Base-by-base conservation (phyloP, 92 coral and sea anemone species). In the Paramuricea clavata region DNA sequence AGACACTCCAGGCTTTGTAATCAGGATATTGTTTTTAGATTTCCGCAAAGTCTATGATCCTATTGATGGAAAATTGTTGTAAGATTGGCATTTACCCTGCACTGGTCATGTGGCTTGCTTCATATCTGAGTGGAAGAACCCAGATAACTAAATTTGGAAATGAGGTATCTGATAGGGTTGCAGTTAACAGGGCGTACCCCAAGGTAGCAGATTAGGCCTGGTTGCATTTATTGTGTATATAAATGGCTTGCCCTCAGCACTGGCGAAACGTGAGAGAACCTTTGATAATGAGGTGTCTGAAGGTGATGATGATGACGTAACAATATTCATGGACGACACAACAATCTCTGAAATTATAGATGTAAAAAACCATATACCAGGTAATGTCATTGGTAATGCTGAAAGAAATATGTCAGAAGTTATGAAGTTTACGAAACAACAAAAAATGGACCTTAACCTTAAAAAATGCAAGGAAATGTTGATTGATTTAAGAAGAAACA, bases 151-250 rank as follows among this genome's bases (percentile, higher is more conserved):
- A 68, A 68, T 68, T 28, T 68, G 74, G 74, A 17, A 0, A 12
- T 27, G 39, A 68, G n/a, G 9, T 68, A 26, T 68, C 74, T 28
- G 74, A 32, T 31, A 32, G 16, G 15, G 12, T 0, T 9, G 1
- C 47, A 0, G 47, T 68, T 36, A 68, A 3, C 42, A 15, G 8
- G 74, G 74, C 5, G 74, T 68, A 27, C 74, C 74, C 0, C 74
- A 68, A 26, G 74, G 74, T 6, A 68, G 74, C 42, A 68, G 27
- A 68, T 5, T 31, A 19, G 74, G 47, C 42, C 74, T n/a, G 21
- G 39, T 68, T 31, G 74, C 83, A 6, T 78, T 78, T 17, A 78
- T 78, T 78, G 83, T 78, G 3, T 73, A 78, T 54, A 47, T 78
- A 16, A 78, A 78, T 49, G 83, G 83, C 17, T 73, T 78, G 4